Base-by-base conservation (phyloP, 2,888 invertebrate genomes). In the Drosophila dives region DNA sequence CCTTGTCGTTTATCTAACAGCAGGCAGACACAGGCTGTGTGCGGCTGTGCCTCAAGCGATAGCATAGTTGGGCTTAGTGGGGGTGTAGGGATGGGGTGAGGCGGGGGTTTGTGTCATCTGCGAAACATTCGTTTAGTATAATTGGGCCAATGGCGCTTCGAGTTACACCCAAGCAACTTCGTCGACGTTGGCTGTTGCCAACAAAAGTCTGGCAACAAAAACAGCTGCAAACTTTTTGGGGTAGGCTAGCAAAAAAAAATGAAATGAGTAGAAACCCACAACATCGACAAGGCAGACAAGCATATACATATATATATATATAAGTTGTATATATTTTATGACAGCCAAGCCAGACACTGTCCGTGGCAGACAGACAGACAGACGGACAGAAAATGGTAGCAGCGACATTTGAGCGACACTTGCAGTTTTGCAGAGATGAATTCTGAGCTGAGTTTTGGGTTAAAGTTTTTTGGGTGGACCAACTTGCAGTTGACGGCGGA, bases 311-410 rank as follows among this genome's bases (percentile, higher is more conserved):
- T 61, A 50, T 54, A 71, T 65, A 68, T 72, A 68, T 70, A 84
- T 84, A 86, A 89, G 81, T 87, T 87, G 86, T 83, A 77, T 81
- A 84, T 86, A 90, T 90, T 87, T 87, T 87, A 87, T 87, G 86
- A 86, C 84, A 83, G 81, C 56, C 83, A 73, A 65, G 64, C 51
- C 69, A 72, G 72, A 83, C 69, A 38, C 33, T 61, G 72, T 60
- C 50, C 4, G 38, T 15, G 40, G 49, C 62, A 40, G 50, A 55
- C 32, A 20, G 50, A n/a, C 38, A 63, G 72, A 53, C 67, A 60
- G 42, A 29, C 29, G 6, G 29, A 51, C 67, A 75, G 53, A 63
- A 61, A 72, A 81, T 81, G 85, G 76, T 75, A 77, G 80, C 81
- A 77, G 64, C 71, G 67, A 80, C 80, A 80, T 88, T 90, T 85